Base-by-base conservation (phyloP, 2,888 invertebrate species). In the Yponomeuta malinellus region DNA sequence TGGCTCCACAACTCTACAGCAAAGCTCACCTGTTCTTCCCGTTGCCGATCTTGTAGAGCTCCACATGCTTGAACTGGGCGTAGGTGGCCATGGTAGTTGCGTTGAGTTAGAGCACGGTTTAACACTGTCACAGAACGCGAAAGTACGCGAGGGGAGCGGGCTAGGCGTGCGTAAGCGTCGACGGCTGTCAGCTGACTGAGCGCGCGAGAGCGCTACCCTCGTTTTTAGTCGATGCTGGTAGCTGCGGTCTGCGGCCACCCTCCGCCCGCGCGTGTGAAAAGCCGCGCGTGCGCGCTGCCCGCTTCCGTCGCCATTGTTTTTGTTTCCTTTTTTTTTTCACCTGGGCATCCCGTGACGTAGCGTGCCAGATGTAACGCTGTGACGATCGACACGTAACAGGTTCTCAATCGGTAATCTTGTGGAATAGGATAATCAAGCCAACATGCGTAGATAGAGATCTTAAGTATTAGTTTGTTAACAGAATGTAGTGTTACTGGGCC, bases 1-100 rank as follows among this genome's bases (percentile, higher is more conserved):
- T 48, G 65, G 29, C 68, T 76, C 78, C 76, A 72, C 76, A 75
- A 73, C 74, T 76, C 75, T 43, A 43, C 43, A 43, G 43, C 72
- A 75, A 75, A 73, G 71, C 84, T 86, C 77, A 97, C 97, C 97
- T 96, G 93, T 97, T 97, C 93, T 98, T 98, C 87, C 97, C 97
- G 92, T 96, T 96, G 88, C 97, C 97, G 87, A 97, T 96, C 93
- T 97, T 97, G 94, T 97, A 97, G 81, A 98, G 95, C 93, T 97
- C 97, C 90, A 98, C 96, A 93, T 97, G 97, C 93, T 97, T 96
- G 94, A 97, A 97, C 78, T 97, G 95, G 86, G 97, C 97, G 94
- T 97, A 97, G 86, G 97, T 96, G 88, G 97, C 97, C 97, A 97
- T 97, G 82, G 81, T 83, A 73, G 75, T 75, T 72, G 78, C 77